Conservation (phyloP, 2,797 vertebrate genomes). For the Malurus leucopterus region DNA sequence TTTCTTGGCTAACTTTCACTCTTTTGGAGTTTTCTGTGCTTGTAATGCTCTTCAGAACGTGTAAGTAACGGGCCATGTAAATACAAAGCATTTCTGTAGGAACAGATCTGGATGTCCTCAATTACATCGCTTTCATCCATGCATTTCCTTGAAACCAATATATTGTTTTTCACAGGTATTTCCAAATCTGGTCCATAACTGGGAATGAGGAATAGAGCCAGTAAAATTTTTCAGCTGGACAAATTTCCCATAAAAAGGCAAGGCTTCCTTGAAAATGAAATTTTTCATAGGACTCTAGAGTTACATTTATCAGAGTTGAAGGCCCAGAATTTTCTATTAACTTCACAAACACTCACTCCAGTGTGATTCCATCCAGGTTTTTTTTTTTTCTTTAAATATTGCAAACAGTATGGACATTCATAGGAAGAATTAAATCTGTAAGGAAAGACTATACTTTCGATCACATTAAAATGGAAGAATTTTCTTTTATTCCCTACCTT, state of each 20-base stretch:
- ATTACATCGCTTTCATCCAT: constrained; percentile 11
- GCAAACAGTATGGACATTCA: background rate
- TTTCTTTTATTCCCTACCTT: background rate
- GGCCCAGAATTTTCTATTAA: constrained; percentile 44
- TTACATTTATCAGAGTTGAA: constrained; percentile 43
- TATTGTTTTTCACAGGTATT: constrained; percentile 36
- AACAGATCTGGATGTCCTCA: constrained; percentile 33
- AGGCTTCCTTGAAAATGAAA: constrained; percentile 50
- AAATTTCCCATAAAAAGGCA: constrained; percentile 41
- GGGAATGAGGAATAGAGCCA: constrained; percentile 4
- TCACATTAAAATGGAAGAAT: background rate
- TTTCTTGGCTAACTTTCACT: constrained; percentile 18
- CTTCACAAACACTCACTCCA: constrained; percentile 19
- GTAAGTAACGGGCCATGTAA: background rate
- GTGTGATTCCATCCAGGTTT: background rate
- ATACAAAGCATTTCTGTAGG: background rate
- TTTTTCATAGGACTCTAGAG: constrained; percentile 57
- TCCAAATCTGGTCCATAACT: constrained; percentile 6
- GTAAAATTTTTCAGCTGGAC: constrained; percentile 52
- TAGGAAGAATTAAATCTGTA: background rate
- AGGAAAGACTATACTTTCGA: background rate
- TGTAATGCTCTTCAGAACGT: background rate
- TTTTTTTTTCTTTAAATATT: background rate
- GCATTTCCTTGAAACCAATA: constrained; percentile 23
- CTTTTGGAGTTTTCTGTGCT: background rate